Evolutionary conservation across 2,797 vertebrate genomes (phyloP), one percentile per base, ranked within the genome.

Genomic region (Silurus lanzhouensis): DNA sequence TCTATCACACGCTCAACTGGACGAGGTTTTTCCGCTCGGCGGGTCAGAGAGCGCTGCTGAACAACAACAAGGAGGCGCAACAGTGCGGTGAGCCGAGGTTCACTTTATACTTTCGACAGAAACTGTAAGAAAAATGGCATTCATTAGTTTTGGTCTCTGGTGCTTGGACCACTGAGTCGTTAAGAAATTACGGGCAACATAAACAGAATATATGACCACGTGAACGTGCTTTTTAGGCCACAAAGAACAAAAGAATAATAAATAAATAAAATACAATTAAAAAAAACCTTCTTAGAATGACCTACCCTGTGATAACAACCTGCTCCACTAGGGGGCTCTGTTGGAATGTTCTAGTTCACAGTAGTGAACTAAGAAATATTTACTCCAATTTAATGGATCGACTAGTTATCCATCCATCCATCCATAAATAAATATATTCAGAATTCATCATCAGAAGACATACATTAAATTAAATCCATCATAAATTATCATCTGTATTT

Each of bases 1-100:
- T 97, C 92, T 99, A 99, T 92, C 97, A 98, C 91, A 99, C 98
- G 0, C 95, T 99, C 90, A 99, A 99, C 93, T 99, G 98, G 98
- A 99, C 95, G 1, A 94, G 95, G 0, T 96, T 99, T 14, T 99
- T 99, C 93, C 96, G 97, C 88, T 98, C 97, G 0, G 58, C 93
- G 67, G 96, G 90, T 89, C 98, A 99, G 80, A 97, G 97, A 88
- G 95, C 96, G 0, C 95, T 97, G 38, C 95, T 98, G 86, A 96
- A 96, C 87, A 94, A 96, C 87, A 99, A 99, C 85, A 96, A 94
- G 15, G 97, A 97, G 82, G 95, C 97, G 3, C 96, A 96, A 81
- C 97, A 98, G 87, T 99, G 98, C 93, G 95, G 98, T 99, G 91
- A 97, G 98, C 14, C 7, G 12, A 74, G 48, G 7, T 75, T 19